Evolutionary conservation across 2,797 vertebrate species (phyloP).

Genomic region (Gastrophryne carolinensis): DNA sequence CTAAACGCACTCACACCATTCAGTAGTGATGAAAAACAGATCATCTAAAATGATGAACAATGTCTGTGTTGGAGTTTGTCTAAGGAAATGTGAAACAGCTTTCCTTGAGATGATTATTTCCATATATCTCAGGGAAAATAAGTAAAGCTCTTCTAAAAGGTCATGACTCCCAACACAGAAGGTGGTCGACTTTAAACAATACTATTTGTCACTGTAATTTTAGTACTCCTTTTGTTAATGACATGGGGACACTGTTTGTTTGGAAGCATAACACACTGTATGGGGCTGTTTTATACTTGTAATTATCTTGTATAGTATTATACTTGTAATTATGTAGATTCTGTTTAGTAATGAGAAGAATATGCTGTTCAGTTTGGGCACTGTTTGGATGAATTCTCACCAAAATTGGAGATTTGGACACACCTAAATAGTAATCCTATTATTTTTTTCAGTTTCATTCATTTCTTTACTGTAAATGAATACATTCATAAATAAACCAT

Average conservation of each 20-base stretch:
- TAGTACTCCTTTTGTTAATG: not conserved
- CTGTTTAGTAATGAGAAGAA: not conserved
- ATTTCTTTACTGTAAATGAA: too few relatives aligned
- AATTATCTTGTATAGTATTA: not conserved
- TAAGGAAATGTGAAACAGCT: constrained; percentile 37
- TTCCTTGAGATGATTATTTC: constrained; percentile 22
- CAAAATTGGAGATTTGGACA: too few relatives aligned
- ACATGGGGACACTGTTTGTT: not conserved
- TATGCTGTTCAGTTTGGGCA: not conserved
- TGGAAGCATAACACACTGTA: not conserved
- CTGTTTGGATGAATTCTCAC: too few relatives aligned
- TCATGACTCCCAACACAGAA: constrained; percentile 9
- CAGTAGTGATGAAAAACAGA: constrained; percentile 31
- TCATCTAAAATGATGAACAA: constrained; percentile 18
- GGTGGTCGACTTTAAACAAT: constrained; percentile 30
- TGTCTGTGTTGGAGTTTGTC: constrained; percentile 33
- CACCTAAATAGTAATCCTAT: too few relatives aligned
- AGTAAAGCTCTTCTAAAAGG: not conserved
- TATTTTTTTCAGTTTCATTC: too few relatives aligned
- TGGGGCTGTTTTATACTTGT: not conserved
- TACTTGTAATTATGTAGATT: not conserved
- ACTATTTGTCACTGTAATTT: constrained; percentile 10
- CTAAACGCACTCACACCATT: constrained; percentile 13
- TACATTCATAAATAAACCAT: too few relatives aligned
- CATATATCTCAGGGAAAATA: constrained; percentile 14